phyloP scores from a whole-genome alignment of 2,113 vertebrate genomes.

The Benitochromis conjunctus region DNA sequence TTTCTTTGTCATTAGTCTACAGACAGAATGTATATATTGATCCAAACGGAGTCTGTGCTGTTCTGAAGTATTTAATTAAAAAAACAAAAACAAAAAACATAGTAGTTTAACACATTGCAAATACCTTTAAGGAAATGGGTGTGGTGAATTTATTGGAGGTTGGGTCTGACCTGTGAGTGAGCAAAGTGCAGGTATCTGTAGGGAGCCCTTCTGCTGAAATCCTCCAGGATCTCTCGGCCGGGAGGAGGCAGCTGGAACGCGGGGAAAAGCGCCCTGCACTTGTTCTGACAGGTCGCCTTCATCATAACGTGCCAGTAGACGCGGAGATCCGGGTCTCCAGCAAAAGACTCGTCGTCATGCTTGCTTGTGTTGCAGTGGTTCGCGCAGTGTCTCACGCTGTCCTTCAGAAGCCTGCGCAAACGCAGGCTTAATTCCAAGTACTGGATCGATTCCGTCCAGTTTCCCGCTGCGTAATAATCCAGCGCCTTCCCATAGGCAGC shows the following conservation, averaged over 20 bases:
- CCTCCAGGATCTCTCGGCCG: conserved; percentile 72
- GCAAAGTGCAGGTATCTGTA: conserved; percentile 86
- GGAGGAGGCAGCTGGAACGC: conserved; percentile 79
- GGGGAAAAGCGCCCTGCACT: conserved; percentile 77
- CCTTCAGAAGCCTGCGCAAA: conserved; percentile 77
- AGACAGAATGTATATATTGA: background rate
- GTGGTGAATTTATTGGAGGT: background rate
- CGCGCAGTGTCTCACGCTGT: conserved; percentile 79
- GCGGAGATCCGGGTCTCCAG: conserved; percentile 54
- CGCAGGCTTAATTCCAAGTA: conserved; percentile 80
- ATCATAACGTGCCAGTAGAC: conserved; percentile 71
- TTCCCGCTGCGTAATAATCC: conserved; percentile 74
- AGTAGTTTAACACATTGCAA: background rate
- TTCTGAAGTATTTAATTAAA: background rate
- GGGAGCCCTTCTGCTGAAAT: conserved; percentile 78
- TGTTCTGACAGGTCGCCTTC: conserved; percentile 77
- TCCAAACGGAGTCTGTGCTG: background rate
- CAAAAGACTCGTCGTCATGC: background rate
- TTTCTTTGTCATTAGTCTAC: background rate
- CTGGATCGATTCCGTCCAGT: conserved; percentile 77
- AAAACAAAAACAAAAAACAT: background rate
- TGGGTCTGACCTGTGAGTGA: conserved; percentile 79
- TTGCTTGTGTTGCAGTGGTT: conserved; percentile 61
- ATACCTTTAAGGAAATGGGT: background rate
- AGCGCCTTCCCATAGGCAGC: conserved; percentile 74